Evolutionary conservation across 2,888 invertebrate genomes (phyloP).

Genomic region (Tineola bisselliella): DNA sequence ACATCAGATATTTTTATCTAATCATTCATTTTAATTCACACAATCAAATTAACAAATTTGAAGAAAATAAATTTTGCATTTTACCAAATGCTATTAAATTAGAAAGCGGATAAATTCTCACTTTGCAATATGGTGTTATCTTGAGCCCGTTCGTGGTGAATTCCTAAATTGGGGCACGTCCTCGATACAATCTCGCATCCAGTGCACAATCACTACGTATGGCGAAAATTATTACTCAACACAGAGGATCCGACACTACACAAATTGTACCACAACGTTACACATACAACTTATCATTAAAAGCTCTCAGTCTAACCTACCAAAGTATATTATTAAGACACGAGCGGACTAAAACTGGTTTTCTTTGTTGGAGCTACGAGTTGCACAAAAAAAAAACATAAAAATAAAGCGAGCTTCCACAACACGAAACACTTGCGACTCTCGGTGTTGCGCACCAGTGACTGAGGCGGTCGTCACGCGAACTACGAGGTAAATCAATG

Average conservation of each 20-base stretch:
- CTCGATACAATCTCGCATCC: conserved; percentile 60
- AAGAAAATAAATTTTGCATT: not conserved
- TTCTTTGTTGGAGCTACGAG: conserved; percentile 38
- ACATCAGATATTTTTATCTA: not conserved
- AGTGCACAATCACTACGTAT: conserved; percentile 61
- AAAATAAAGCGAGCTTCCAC: conserved; percentile 40
- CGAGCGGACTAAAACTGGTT: conserved; percentile 43
- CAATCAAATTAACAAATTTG: not conserved
- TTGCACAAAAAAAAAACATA: conserved; percentile 45
- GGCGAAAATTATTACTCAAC: conserved; percentile 64
- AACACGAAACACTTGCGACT: conserved; percentile 46
- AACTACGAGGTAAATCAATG: conserved; percentile 60
- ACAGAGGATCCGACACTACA: conserved; percentile 49
- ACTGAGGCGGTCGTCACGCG: conserved; percentile 46
- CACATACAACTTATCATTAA: conserved; percentile 30
- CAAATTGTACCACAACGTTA: conserved; percentile 35
- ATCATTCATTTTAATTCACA: not conserved
- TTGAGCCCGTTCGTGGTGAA: conserved; percentile 68
- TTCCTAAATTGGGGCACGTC: conserved; percentile 62
- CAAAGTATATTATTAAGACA: conserved; percentile 24
- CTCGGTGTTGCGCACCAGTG: conserved; percentile 63
- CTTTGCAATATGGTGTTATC: conserved; percentile 65
- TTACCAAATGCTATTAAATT: too few species aligned
- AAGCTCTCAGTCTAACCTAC: conserved; percentile 4
- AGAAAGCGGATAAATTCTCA: conserved; percentile 29